phyloP scores from a whole-genome alignment of 2,888 invertebrate genomes.

The Cheilosia soror region DNA sequence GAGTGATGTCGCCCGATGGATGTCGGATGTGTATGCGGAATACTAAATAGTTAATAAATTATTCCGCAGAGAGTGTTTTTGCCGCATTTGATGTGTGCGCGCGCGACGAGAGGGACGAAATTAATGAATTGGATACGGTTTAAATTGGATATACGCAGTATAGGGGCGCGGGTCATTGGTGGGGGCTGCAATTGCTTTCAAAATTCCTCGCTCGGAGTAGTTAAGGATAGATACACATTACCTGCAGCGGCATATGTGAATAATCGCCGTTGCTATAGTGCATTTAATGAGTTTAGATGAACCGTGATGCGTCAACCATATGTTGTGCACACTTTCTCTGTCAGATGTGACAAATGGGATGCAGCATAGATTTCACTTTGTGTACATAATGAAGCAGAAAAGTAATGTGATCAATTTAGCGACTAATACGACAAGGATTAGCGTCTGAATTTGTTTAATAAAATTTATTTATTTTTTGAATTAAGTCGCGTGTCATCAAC shows the following conservation, averaged over 20 bases:
- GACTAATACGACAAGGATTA: not conserved
- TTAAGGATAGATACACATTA: conserved; percentile 5
- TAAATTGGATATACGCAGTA: conserved; percentile 22
- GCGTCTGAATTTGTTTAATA: not conserved
- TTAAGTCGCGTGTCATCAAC: not conserved
- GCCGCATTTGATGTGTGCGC: conserved; percentile 60
- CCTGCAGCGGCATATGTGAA: conserved; percentile 9
- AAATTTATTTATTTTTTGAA: no score
- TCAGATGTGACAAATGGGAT: conserved; percentile 14
- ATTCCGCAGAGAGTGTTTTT: conserved; percentile 57
- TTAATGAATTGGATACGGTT: conserved; percentile 66
- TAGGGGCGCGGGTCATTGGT: not conserved
- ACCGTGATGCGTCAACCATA: conserved; percentile 1
- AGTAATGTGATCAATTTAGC: conserved; percentile 13
- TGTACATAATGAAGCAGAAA: not conserved
- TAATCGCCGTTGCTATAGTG: conserved; percentile 2
- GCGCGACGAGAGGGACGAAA: conserved; percentile 44
- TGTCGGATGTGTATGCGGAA: conserved; percentile 46
- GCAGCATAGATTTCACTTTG: conserved; percentile 13
- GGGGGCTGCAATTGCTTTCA: not conserved
- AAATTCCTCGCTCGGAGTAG: not conserved
- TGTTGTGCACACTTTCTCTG: conserved; percentile 7
- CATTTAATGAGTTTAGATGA: conserved; percentile 26
- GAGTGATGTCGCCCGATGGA: conserved; percentile 4
- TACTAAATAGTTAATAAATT: conserved; percentile 71